These are phyloP conservation scores for Lepeophtheirus salmonis DNA, from an alignment of 1,140 invertebrate species.

Conservation along the genomic window DNA sequence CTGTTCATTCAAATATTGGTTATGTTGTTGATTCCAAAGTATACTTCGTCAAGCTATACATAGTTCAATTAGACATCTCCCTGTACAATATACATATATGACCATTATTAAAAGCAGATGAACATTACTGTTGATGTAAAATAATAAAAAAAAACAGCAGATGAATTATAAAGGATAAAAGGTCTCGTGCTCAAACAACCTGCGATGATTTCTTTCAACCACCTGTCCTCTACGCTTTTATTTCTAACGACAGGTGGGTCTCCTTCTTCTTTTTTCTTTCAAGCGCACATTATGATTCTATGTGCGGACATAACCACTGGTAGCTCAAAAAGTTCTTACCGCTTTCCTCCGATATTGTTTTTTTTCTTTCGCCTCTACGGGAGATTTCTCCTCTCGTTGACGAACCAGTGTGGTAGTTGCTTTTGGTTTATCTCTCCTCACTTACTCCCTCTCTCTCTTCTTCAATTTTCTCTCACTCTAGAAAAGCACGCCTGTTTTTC, in stretches of 20 bases:
- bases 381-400: not conserved
- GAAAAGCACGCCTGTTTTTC: not conserved
- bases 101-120: not conserved
- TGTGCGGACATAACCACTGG: not conserved
- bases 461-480: not conserved
- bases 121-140: not conserved
- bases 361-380: no score
- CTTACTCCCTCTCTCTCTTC: not conserved
- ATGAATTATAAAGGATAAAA: not conserved
- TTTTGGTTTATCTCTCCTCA: no score
- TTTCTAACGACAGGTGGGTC: not conserved
- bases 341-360: no score
- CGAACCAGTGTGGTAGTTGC: not conserved
- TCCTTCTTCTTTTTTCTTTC: not conserved
- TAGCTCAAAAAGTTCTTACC: not conserved
- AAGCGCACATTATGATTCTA: not conserved
- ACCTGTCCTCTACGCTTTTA: not conserved
- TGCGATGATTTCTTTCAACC: not conserved
- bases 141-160: not conserved
- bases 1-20: not conserved
- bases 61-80: not conserved
- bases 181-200: not conserved
- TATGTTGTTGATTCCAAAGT: not conserved
- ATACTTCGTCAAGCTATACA: not conserved
- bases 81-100: not conserved